Conservation (phyloP, 2,113 vertebrate species). For the Aspidoscelis tigris region DNA sequence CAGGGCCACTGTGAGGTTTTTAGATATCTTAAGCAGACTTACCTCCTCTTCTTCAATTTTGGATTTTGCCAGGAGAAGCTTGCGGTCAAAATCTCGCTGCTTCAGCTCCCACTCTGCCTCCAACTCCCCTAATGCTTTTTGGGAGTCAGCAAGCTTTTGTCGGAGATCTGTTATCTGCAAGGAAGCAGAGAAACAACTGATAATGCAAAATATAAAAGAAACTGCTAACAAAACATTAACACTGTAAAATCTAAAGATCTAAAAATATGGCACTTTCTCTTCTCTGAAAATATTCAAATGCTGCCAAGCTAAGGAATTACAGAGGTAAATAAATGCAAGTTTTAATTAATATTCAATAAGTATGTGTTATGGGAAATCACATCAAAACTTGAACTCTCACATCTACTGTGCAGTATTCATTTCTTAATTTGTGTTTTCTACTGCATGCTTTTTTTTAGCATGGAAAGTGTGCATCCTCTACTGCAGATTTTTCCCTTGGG, state of each 20-base stretch:
- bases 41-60: slow-evolving; percentile 95
- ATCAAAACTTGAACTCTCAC: too few species aligned
- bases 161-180: slow-evolving; percentile 90
- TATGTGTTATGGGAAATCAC: too few species aligned
- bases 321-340: neutral
- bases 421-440: too few species aligned
- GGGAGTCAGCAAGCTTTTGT: slow-evolving; percentile 87
- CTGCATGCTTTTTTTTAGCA: too few species aligned
- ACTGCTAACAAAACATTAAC: neutral
- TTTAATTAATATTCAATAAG: too few species aligned
- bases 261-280: neutral
- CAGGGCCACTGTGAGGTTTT: neutral
- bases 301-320: neutral
- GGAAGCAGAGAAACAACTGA: fast-evolving
- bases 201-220: neutral
- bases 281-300: neutral
- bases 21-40: slow-evolving; percentile 39
- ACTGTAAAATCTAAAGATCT: neutral
- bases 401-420: too few species aligned
- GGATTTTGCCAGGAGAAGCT: slow-evolving; percentile 94
- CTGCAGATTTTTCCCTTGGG: too few species aligned
- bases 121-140: slow-evolving; percentile 86
- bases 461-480: too few species aligned
- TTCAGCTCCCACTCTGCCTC: slow-evolving; percentile 91
- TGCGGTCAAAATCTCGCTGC: slow-evolving; percentile 96